These are phyloP conservation scores for Vespertilio murinus DNA, from an alignment of 2,797 vertebrate genomes.

Conservation along the genomic window DNA sequence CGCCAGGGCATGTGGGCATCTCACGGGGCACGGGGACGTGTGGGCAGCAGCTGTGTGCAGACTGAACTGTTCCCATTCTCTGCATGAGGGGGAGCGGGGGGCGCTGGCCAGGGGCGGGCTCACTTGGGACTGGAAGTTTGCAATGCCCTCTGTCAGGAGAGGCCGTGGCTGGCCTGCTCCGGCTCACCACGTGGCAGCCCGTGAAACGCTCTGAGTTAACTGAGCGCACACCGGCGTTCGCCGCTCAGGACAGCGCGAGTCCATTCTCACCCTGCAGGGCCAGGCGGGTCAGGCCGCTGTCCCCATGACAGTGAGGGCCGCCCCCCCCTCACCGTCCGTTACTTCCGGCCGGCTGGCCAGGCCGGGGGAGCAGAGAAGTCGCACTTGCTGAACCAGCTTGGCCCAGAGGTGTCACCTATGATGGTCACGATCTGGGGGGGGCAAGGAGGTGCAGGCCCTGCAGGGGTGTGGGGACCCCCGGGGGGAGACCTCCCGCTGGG, in stretches of 20 bases:
- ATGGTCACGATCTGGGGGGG: neutral
- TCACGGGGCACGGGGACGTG: too few relatives aligned
- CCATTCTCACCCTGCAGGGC: neutral
- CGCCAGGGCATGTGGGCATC: neutral
- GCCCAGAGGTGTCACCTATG: too few relatives aligned
- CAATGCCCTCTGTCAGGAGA: neutral
- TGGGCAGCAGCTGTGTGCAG: too few relatives aligned
- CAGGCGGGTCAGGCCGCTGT: neutral
- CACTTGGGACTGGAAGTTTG: neutral
- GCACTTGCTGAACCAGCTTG: too few relatives aligned
- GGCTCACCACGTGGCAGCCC: neutral
- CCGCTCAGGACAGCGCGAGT: neutral
- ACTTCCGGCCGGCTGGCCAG: neutral
- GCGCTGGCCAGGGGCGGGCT: neutral
- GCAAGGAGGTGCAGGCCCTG: neutral
- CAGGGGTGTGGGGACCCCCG: too few relatives aligned
- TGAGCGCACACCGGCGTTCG: neutral
- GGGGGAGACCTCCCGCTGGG: neutral
- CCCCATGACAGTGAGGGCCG: neutral
- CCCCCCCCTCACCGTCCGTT: neutral
- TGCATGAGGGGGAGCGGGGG: neutral
- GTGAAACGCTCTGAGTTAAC: neutral
- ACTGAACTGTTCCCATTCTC: neutral
- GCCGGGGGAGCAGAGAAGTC: neutral
- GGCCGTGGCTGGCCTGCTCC: neutral